Evolutionary conservation across 2,797 vertebrate genomes (phyloP).

Genomic region (Esox lucius): DNA sequence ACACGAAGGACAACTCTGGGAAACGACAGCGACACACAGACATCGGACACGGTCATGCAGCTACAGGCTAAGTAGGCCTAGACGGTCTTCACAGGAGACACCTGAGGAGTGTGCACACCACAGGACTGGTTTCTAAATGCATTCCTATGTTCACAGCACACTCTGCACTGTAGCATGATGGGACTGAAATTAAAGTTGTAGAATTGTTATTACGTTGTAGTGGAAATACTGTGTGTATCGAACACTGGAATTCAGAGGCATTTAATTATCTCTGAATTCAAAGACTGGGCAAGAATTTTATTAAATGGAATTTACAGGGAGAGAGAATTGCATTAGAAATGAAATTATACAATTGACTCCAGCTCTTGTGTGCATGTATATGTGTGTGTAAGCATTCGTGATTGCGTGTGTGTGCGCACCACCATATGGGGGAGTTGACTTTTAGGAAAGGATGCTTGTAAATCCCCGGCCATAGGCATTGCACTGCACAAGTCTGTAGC

Average conservation of each 20-base stretch:
- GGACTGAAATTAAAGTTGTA: too few relatives aligned
- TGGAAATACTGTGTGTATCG: too few relatives aligned
- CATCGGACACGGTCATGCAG: constrained; percentile 65
- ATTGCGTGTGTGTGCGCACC: not conserved
- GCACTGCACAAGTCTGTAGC: not conserved
- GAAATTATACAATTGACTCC: not conserved
- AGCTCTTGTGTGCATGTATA: constrained; percentile 27
- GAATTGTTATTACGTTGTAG: too few relatives aligned
- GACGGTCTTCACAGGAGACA: not conserved
- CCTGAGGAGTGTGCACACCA: constrained; percentile 6
- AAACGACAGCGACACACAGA: constrained; percentile 57
- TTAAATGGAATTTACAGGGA: too few relatives aligned
- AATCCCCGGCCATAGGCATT: not conserved
- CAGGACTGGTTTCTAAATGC: too few relatives aligned
- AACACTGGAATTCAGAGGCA: too few relatives aligned
- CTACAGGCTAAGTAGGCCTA: constrained; percentile 37
- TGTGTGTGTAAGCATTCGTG: constrained; percentile 6
- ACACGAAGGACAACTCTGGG: constrained; percentile 36
- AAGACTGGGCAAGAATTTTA: too few relatives aligned
- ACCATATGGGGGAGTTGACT: constrained; percentile 10
- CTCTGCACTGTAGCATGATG: too few relatives aligned
- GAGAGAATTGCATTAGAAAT: not conserved
- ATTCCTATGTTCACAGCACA: too few relatives aligned
- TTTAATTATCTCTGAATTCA: too few relatives aligned
- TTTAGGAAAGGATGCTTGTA: not conserved